Base-by-base conservation (phyloP, 2,888 invertebrate species). In the Mylabris sibirica region DNA sequence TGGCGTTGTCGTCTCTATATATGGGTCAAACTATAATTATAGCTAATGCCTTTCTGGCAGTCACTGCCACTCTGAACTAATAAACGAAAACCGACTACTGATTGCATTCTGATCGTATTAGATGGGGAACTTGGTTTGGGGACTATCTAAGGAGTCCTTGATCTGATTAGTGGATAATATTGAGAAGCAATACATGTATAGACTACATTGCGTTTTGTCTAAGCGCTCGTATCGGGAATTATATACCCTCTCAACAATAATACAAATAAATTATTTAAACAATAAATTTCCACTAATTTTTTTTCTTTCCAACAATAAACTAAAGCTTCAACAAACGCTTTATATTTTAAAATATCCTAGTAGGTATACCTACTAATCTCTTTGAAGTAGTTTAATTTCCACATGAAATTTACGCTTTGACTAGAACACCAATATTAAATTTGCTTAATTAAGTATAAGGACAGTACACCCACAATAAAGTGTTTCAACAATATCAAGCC, bases 401-500 rank as follows among this genome's bases (percentile, higher is more conserved):
- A 60, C n/a, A 60, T 30, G 26, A 66, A 66, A 66, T 62, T 66
- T 34, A 24, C 59, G 63, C 63, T 67, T 67, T 66, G 57, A 41
- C 35, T 24, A 41, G 57, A 70, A 60, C 60, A 63, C 75, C 75
- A 76, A 74, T 77, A 74, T 75, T 74, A 72, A 76, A 76, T 77
- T 77, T 76, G 78, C 75, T 78, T 78, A 78, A 78, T 78, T 77
- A 78, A 78, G 78, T 76, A 76, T 70, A 72, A 72, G 70, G 71
- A 64, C 71, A 71, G 63, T 69, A 75, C 72, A 73, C 72, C 76
- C 75, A 76, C 75, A 74, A 74, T 73, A 77, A 77, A 76, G 77
- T 74, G 73, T 71, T 73, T 68, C 66, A 73, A 72, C 76, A 72
- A 69, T 70, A 49, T n/a, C 8, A 72, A 73, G 68, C 65, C 68